Conservation (phyloP, 2,888 invertebrate species). For the Hirtodrosophila alboralis region DNA sequence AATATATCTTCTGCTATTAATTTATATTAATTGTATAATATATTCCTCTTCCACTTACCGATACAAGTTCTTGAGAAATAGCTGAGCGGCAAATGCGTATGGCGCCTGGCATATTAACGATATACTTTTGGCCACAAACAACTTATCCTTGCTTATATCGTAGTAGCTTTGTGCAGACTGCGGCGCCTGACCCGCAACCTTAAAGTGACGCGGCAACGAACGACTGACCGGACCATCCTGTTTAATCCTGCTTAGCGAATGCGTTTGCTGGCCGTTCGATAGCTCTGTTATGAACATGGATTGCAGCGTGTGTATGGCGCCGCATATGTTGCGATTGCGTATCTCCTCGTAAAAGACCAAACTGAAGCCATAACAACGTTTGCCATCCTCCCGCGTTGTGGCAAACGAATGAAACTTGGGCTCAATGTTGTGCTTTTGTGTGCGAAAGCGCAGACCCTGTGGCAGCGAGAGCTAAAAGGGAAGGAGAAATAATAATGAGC, state of each 20-base stretch:
- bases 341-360: slow-evolving; percentile 98
- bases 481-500: slow-evolving; percentile 5
- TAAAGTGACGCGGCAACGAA: slow-evolving; percentile 95
- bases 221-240: slow-evolving; percentile 89
- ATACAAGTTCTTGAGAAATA: slow-evolving; percentile 94
- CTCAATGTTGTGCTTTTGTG: slow-evolving; percentile 94
- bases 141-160: slow-evolving; percentile 96
- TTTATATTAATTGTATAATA: too few relatives aligned
- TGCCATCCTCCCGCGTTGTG: slow-evolving; percentile 98
- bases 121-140: slow-evolving; percentile 98
- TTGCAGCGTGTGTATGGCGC: slow-evolving; percentile 95
- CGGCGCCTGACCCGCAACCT: slow-evolving; percentile 90
- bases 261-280: slow-evolving; percentile 91
- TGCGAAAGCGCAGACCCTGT: slow-evolving; percentile 96
- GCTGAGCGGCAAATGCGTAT: slow-evolving; percentile 93
- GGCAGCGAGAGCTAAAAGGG: slow-evolving; percentile 94
- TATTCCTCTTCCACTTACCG: slow-evolving; percentile 86
- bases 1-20: too few relatives aligned
- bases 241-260: slow-evolving; percentile 87
- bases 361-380: slow-evolving; percentile 96
- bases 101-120: slow-evolving; percentile 96
- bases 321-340: slow-evolving; percentile 94
- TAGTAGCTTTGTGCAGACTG: slow-evolving; percentile 93
- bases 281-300: slow-evolving; percentile 96
- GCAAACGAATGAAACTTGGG: slow-evolving; percentile 98